Evolutionary conservation across 1,140 invertebrate species (phyloP), one percentile per base, ranked within the genome.

Genomic region (Lordiphosa stackelbergi): DNA sequence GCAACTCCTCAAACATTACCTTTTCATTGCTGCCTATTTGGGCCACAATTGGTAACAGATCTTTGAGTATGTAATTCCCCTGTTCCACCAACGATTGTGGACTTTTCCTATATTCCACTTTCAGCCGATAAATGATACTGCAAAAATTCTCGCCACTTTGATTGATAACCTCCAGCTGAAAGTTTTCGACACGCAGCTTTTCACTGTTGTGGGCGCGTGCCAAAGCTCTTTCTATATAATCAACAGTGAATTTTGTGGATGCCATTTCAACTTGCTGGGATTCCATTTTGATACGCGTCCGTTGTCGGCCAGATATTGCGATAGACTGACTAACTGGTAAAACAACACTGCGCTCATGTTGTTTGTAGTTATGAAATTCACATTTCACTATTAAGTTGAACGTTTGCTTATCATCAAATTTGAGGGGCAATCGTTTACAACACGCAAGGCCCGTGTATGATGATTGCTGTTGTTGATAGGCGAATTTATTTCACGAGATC

Each of bases 101-200:
- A n/a, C 36, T 47, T 10, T 53, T 41, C 8, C 59, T 64, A 56
- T 73, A 81, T 24, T 53, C 8, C 2, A 86, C 51, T 5, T 48
- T 51, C 13, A 73, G 38, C 12, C 74, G 69, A 22, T 77, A 81
- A 59, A 81, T 83, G 47, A 55, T 53, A 63, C 75, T 81, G 28
- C 72, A 83, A 53, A 83, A 81, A 54, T 83, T 83, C 28, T 81
- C 77, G 13, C 77, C 77, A 19, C 10, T 52, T 9, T 77, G 59
- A 10, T 35, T 69, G 12, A 77, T 45, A 2, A 11, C 9, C 3
- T 69, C 37, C 10, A 66, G 60, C 4, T 57, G 19, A 28, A 69
- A 69, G 28, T 22, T 66, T 37, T 69, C 57, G 4, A 81, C 47
- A 5, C 22, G 35, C 49, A 81, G 42, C 11, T 40, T 62, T 63